Evolutionary conservation across 1,140 invertebrate genomes (phyloP).

Genomic region (Lepidurus packardi): DNA sequence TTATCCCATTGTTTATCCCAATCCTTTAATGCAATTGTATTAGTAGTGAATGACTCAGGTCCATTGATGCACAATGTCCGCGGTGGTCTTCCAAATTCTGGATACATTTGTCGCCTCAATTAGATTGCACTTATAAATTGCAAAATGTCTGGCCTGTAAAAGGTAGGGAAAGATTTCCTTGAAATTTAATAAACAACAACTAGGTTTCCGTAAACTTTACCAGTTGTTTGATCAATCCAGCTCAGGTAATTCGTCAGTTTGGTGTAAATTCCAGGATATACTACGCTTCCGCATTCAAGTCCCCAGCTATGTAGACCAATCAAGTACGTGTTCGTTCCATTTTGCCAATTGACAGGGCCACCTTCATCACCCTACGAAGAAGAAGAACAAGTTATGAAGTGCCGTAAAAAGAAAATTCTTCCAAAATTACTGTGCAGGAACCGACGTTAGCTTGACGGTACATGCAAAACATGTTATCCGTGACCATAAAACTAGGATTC

Average conservation of each 20-base stretch:
- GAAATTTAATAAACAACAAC: not conserved
- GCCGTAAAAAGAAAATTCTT: not conserved
- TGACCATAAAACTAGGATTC: too few species aligned
- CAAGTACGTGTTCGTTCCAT: not conserved
- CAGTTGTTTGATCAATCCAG: slow-evolving; percentile 30
- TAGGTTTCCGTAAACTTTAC: not conserved
- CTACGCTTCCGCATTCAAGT: too few species aligned
- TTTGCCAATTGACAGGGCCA: not conserved
- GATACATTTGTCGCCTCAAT: not conserved
- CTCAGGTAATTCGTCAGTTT: slow-evolving; percentile 40
- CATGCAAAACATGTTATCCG: slow-evolving; percentile 63
- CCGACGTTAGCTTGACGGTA: slow-evolving; percentile 53
- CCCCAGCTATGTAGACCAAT: slow-evolving; percentile 48
- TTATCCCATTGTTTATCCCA: too few species aligned
- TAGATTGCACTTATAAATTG: not conserved
- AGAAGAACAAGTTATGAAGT: too few species aligned
- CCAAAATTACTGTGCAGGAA: slow-evolving; percentile 52
- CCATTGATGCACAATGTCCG: not conserved
- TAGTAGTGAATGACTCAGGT: too few species aligned
- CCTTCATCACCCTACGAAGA: too few species aligned
- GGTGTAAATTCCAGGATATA: too few species aligned
- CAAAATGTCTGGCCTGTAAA: not conserved
- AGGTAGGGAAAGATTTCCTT: not conserved
- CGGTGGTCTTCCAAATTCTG: not conserved
- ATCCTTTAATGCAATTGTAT: too few species aligned